Conservation (phyloP, 2,888 invertebrate genomes). For the Tetheella fluctuosa region DNA sequence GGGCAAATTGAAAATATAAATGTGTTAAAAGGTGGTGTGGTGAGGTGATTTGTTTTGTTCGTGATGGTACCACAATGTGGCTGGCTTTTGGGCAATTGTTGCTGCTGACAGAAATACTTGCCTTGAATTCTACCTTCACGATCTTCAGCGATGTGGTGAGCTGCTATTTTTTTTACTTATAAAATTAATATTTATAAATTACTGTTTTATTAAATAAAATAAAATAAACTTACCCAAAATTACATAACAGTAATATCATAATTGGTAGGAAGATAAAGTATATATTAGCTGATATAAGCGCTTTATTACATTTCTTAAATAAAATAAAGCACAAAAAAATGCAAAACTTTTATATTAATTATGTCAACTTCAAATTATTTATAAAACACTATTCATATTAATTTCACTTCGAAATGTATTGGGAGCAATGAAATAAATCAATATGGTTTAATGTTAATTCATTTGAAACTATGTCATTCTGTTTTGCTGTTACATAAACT, state of each 20-base stretch:
- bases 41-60: slow-evolving; percentile 44
- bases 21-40: slow-evolving; percentile 38
- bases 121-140: slow-evolving; percentile 61
- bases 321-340: too few species aligned
- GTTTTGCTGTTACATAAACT: not conserved
- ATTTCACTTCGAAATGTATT: not conserved
- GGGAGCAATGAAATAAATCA: not conserved
- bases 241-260: too few species aligned
- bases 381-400: not conserved
- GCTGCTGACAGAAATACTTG: slow-evolving; percentile 60
- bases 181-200: too few species aligned
- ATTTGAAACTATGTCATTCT: not conserved
- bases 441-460: not conserved
- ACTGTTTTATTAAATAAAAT: too few species aligned
- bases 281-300: too few species aligned
- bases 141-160: slow-evolving; percentile 63
- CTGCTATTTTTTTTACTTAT: slow-evolving; percentile 16
- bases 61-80: slow-evolving; percentile 76
- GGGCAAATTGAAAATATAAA: slow-evolving; percentile 20
- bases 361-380: not conserved
- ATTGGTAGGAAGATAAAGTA: too few species aligned
- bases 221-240: too few species aligned
- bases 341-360: not conserved
- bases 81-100: slow-evolving; percentile 63
- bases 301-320: too few species aligned